Percentiles rank a stretch among this genome's conserved stretches.
phyloP scores from a whole-genome alignment of 2,113 vertebrate genomes.

The Alces alces region DNA sequence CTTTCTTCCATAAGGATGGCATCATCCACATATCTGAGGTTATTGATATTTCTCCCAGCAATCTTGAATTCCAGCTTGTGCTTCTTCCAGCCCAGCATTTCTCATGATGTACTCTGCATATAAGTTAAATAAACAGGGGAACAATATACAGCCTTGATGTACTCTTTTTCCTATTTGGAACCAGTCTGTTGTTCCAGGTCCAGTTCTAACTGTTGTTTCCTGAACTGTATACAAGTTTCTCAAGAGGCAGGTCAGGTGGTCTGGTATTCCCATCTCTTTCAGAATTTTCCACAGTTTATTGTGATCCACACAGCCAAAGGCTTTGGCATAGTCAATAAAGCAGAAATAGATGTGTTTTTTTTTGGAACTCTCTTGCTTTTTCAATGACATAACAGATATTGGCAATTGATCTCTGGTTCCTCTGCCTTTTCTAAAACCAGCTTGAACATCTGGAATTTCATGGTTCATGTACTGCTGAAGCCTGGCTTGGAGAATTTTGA shows the following conservation, averaged over 20 bases:
- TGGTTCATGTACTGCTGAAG: background rate
- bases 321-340: background rate
- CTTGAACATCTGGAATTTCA: background rate
- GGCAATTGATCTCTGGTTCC: background rate
- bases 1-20: background rate
- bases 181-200: rapidly evolving
- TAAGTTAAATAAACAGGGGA: background rate
- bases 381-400: background rate
- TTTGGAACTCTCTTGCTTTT: background rate
- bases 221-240: background rate
- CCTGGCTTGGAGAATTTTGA: background rate
- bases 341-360: background rate
- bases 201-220: background rate
- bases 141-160: background rate
- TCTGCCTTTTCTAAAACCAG: background rate
- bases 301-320: background rate
- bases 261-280: background rate
- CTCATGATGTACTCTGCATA: background rate
- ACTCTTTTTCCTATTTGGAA: background rate
- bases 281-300: background rate
- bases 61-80: background rate
- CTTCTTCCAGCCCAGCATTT: background rate
- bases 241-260: background rate
- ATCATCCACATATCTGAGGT: background rate
- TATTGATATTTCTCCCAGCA: background rate